phyloP scores from a whole-genome alignment of 1,140 invertebrate genomes.

The Orchesella cincta region DNA sequence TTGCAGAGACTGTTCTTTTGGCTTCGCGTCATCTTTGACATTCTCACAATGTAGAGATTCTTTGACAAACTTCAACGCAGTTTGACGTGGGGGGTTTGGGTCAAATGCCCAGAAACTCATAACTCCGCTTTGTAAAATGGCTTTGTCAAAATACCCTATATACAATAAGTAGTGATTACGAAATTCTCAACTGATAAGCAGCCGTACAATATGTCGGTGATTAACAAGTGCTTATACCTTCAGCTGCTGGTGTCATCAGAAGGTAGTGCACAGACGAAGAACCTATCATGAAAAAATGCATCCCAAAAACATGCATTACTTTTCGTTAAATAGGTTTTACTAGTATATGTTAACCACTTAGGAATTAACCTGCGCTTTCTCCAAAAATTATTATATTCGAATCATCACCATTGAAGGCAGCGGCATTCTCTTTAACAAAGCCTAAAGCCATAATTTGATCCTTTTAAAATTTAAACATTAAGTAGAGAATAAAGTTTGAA shows the following conservation, averaged over 20 bases:
- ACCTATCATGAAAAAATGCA: no score
- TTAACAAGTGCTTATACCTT: no score
- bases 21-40: not conserved
- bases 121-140: not conserved
- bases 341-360: no score
- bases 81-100: not conserved
- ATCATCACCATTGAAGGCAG: not conserved
- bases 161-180: no score
- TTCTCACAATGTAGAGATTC: not conserved
- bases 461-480: no score
- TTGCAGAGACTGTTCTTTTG: no score
- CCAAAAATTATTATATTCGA: not conserved
- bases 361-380: not conserved
- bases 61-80: not conserved
- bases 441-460: no score
- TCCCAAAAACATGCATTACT: no score
- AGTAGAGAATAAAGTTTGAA: no score
- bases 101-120: not conserved
- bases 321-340: no score
- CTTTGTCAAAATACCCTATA: not conserved
- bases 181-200: no score
- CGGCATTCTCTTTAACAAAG: conserved; percentile 1
- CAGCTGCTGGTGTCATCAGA: not conserved
- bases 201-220: no score
- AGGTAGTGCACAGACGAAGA: not conserved